Evolutionary conservation across 2,797 vertebrate genomes (phyloP).

Genomic region (Schizopygopsis pylzovi): DNA sequence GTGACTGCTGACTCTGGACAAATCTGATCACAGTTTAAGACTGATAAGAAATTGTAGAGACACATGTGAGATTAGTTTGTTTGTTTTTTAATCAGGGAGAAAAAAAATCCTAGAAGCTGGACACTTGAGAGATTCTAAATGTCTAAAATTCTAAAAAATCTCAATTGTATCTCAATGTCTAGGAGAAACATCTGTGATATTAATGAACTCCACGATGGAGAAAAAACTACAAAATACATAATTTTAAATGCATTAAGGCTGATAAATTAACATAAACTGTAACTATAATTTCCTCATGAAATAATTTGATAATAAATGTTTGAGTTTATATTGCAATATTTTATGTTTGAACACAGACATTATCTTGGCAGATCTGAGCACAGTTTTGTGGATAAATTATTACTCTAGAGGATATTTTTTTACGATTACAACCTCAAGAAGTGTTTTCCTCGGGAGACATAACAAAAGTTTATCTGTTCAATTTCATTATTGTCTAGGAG

Average conservation of each 20-base stretch:
- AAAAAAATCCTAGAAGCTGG: background rate
- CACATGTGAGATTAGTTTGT: no score
- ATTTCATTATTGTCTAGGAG: background rate
- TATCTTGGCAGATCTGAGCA: background rate
- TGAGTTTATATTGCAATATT: background rate
- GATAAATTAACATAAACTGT: background rate
- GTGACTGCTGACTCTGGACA: background rate
- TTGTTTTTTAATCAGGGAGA: no score
- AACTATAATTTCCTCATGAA: background rate
- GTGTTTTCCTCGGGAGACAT: background rate
- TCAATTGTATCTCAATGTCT: background rate
- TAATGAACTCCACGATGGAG: background rate
- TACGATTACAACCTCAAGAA: background rate
- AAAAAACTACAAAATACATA: background rate
- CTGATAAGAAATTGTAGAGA: background rate
- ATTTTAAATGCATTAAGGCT: background rate
- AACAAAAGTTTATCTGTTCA: background rate
- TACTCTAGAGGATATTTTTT: no score
- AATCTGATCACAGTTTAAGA: background rate
- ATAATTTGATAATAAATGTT: background rate
- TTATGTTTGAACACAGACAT: background rate
- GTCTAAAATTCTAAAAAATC: no score
- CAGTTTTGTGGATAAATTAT: background rate
- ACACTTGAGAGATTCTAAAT: background rate
- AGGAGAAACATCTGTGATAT: background rate